Evolutionary conservation across 2,888 invertebrate species (phyloP), one percentile per base, ranked within the genome.

Genomic region (Stictocephala bisonia): DNA sequence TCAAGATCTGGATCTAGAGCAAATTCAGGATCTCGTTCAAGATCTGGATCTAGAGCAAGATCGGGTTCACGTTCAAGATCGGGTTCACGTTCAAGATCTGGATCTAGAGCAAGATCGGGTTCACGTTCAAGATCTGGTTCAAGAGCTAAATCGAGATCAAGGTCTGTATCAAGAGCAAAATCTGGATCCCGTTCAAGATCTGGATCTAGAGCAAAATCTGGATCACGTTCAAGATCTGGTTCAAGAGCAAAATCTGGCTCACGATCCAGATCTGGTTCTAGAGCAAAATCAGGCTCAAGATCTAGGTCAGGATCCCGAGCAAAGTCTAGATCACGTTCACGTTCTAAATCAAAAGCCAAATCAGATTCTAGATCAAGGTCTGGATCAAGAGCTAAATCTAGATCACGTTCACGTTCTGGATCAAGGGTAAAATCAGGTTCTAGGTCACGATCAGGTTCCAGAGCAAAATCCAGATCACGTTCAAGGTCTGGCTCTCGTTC

Each of bases 151-250:
- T 67, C 74, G 74, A 64, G 73, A 24, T 80, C 82, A 3, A 79
- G 80, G 50, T 84, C 83, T 2, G 77, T 80, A 20, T 83, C 83
- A 29, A 74, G 76, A 53, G 79, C 79, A 3, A 64, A 77, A 26
- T 74, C 35, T 2, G 40, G 22, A 9, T 60, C 75, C 18, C 66
- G 74, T 24, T 50, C 60, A 7, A 22, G 71, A n/a, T 64, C 74
- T 29, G 60, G 72, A 13, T 60, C 73, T 20, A 51, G 58, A 6
- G 73, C 74, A 50, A 26, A 50, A 60, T 80, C 79, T 31, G 71
- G 76, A 68, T 77, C 79, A 31, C 18, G 79, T 69, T 74, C 80
- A 18, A 35, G 73, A 31, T 79, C 79, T 58, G 75, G 80, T 60
- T 81, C 82, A 0, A 75, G 81, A 27, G 81, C 81, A n/a, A 71